Base-by-base conservation (phyloP, 2,797 vertebrate species). In the Aulostomus chinensis region DNA sequence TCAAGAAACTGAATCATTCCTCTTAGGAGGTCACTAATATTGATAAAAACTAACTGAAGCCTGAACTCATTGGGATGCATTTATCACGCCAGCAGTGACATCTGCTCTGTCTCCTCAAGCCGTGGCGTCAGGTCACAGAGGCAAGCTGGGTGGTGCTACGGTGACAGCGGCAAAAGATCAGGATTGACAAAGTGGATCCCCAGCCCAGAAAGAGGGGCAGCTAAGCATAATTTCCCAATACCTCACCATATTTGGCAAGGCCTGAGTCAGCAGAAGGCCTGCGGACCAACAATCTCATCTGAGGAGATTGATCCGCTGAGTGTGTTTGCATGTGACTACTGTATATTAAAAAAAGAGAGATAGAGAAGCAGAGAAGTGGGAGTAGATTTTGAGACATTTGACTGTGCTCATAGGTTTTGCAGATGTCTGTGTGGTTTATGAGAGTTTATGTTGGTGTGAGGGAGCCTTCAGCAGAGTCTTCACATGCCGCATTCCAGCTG, bases 241-340 rank as follows among this genome's bases (percentile, higher is more conserved):
- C 74, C 77, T 87, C 77, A 72, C 58, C 49, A 76, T 78, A 81
- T 87, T 83, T 78, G 76, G 71, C 66, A 73, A 73, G 13, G 50
- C 68, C 83, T 85, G 77, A 89, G 77, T 92, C 86, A 89, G 89
- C 86, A 86, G 65, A 84, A 70, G 65, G 51, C 64, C 63, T 38
- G 52, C 21, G 1, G 73, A 74, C 80, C 71, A 88, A 83, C 79
- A 84, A 84, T 88, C 78, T 73, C 76, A 86, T 83, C 70, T 16
- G 9, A 26, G 61, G 28, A 83, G 78, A 89, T 80, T 84, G 86
- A 89, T 88, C 78, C 47, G 39, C 43, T 15, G 40, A 67, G 59
- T 63, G 66, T 74, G 69, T 79, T 58, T 46, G 62, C 58, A 55
- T 76, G 69, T 54, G 69, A 0, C 36, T 31, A 35, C 2, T 25